Evolutionary conservation across 2,113 vertebrate species (phyloP).

Genomic region (Lophochroa leadbeateri): DNA sequence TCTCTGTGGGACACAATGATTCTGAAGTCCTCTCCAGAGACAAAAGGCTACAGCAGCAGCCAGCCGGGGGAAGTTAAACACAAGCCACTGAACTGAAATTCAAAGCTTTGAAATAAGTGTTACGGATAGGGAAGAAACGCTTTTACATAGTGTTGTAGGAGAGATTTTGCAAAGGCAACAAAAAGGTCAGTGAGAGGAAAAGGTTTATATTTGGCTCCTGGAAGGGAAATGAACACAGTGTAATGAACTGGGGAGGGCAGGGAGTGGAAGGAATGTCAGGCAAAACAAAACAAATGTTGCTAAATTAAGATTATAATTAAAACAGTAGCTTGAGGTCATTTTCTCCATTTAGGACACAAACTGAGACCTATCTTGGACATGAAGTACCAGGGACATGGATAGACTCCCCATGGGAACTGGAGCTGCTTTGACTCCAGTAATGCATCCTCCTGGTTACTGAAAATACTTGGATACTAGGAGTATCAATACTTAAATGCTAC

Average conservation of each 20-base stretch:
- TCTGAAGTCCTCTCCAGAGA: not conserved
- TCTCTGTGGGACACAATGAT: not conserved
- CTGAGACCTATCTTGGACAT: not conserved
- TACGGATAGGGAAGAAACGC: not conserved
- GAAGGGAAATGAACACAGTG: not conserved
- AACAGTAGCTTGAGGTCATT: not conserved
- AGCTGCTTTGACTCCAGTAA: not conserved
- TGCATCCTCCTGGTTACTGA: not conserved
- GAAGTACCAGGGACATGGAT: not conserved
- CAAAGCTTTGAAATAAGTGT: not conserved
- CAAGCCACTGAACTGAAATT: not conserved
- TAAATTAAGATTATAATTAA: not conserved
- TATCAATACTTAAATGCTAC: not conserved
- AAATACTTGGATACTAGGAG: not conserved
- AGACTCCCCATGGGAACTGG: not conserved
- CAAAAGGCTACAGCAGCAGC: not conserved
- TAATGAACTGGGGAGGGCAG: not conserved
- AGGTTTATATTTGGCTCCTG: conserved; percentile 14
- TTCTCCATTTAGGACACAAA: not conserved
- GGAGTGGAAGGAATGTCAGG: not conserved
- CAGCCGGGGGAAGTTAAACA: not conserved
- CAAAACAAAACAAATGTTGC: not conserved
- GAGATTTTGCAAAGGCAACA: not conserved
- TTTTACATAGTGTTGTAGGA: not conserved
- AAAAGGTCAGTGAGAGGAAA: conserved; percentile 26